These are phyloP conservation scores for pig (Sus scrofa) DNA, from an alignment of 2,113 vertebrate genomes.

Conservation along the genomic window DNA sequence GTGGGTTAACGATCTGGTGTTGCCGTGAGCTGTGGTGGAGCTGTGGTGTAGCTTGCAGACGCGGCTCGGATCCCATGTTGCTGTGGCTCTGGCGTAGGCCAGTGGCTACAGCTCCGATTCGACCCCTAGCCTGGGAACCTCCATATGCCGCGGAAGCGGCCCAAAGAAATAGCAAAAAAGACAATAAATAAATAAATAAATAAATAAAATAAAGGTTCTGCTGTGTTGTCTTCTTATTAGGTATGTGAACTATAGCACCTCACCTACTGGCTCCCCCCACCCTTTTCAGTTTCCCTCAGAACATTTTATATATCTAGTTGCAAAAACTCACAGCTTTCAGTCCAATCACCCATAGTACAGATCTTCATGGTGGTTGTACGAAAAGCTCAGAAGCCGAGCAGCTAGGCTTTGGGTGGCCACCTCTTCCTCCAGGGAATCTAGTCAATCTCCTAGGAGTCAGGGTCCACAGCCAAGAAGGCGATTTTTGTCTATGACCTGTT, in stretches of 20 bases:
- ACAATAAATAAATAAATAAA: no score
- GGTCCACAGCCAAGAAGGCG: not conserved
- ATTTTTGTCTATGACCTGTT: not conserved
- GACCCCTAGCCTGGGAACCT: no score
- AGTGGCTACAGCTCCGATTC: no score
- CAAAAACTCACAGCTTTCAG: not conserved
- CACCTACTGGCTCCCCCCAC: not conserved
- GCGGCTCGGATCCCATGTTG: no score
- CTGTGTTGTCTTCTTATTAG: not conserved
- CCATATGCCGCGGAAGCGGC: no score
- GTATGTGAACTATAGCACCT: not conserved
- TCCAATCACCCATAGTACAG: not conserved
- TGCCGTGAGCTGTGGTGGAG: no score
- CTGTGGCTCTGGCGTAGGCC: no score
- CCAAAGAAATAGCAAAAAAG: no score
- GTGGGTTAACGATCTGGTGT: no score
- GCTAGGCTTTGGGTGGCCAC: not conserved
- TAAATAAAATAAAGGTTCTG: not conserved
- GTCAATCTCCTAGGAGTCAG: not conserved
- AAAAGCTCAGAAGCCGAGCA: not conserved
- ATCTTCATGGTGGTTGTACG: not conserved
- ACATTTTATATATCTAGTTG: not conserved
- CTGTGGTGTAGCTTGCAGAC: no score
- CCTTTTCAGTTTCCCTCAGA: not conserved
- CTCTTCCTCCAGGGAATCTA: not conserved